phyloP scores from a whole-genome alignment of 2,797 vertebrate genomes.

The Cichlasoma orientale region DNA sequence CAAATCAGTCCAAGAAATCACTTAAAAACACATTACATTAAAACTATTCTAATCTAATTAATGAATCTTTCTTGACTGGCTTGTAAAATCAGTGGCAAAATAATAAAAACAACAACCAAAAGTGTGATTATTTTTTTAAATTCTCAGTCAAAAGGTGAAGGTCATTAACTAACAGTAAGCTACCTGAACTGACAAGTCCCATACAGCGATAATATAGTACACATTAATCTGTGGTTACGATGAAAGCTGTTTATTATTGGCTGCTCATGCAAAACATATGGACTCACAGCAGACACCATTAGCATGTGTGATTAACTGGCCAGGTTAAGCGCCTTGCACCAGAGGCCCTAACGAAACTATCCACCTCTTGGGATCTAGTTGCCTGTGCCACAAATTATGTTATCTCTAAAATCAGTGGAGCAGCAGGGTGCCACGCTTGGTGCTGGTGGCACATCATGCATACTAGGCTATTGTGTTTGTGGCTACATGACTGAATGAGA shows the following conservation, averaged over 20 bases:
- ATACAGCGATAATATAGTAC: constrained; percentile 22
- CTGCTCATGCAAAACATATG: constrained; percentile 63
- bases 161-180: constrained; percentile 1
- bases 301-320: constrained; percentile 74
- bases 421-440: constrained; percentile 18
- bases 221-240: constrained; percentile 25
- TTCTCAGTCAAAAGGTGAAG: not conserved
- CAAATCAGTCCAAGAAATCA: not conserved
- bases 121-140: not conserved
- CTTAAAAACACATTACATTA: not conserved
- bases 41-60: not conserved
- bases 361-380: constrained; percentile 53
- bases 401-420: constrained; percentile 37
- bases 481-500: constrained; percentile 35
- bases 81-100: not conserved
- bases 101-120: not conserved
- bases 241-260: constrained; percentile 61
- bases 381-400: constrained; percentile 19
- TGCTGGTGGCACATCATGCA: constrained; percentile 32
- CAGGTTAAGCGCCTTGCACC: constrained; percentile 76
- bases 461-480: constrained; percentile 43
- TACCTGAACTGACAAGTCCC: constrained; percentile 22
- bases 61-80: not conserved
- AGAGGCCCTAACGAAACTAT: constrained; percentile 43
- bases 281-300: constrained; percentile 73